A percentile compares a stretch with the other conserved stretches of the same genome.
Evolutionary conservation across 2,113 vertebrate species (phyloP).

Genomic region (Protobothrops flavoviridis): DNA sequence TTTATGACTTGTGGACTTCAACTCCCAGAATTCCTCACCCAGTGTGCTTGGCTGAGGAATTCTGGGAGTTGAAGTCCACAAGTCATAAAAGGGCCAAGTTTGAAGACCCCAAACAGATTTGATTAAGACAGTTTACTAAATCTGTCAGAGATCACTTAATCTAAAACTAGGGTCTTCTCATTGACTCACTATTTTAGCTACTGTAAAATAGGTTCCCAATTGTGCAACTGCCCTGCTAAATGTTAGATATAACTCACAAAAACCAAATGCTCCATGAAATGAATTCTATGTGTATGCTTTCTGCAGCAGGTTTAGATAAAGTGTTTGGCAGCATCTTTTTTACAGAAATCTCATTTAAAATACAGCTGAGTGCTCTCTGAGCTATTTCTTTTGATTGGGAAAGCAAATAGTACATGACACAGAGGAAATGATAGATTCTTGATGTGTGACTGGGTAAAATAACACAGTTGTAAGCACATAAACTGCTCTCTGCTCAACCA

Average conservation of each 20-base stretch:
- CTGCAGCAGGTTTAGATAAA: slow-evolving; percentile 53
- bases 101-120: neutral
- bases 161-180: neutral
- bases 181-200: neutral
- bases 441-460: neutral
- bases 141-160: neutral
- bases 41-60: no score
- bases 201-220: neutral
- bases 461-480: neutral
- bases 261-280: slow-evolving; percentile 26
- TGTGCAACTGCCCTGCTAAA: slow-evolving; percentile 19
- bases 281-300: slow-evolving; percentile 39
- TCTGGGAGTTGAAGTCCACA: no score
- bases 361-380: slow-evolving; percentile 30
- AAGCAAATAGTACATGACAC: neutral
- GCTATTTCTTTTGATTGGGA: slow-evolving; percentile 31
- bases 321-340: slow-evolving; percentile 38
- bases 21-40: no score
- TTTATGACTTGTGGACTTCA: no score
- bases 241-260: slow-evolving; percentile 56
- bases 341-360: slow-evolving; percentile 52
- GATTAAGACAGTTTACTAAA: neutral
- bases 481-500: neutral
- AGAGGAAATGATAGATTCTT: neutral
- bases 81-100: no score